phyloP scores from a whole-genome alignment of 2,888 invertebrate species.

The Lycaena phlaeas region DNA sequence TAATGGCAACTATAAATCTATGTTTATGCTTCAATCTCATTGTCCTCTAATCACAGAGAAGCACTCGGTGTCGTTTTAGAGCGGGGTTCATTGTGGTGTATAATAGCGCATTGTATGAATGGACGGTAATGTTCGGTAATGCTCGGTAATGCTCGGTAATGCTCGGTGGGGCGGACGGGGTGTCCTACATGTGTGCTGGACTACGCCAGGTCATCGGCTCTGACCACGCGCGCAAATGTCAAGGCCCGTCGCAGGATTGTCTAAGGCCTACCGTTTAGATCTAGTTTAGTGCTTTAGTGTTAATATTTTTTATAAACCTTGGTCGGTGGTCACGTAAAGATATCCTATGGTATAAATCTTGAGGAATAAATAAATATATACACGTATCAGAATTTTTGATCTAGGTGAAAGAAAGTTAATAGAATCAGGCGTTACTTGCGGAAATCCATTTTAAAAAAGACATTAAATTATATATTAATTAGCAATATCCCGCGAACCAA shows the following conservation, averaged over 20 bases:
- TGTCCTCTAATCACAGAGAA: conserved; percentile 43
- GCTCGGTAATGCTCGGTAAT: no score
- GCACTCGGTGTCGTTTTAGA: conserved; percentile 52
- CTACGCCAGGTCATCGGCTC: conserved; percentile 47
- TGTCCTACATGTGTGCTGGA: conserved; percentile 43
- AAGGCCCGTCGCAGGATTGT: conserved; percentile 34
- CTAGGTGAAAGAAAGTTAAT: no score
- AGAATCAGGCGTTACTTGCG: no score
- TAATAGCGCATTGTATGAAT: conserved; percentile 58
- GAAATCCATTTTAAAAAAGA: no score
- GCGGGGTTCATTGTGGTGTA: conserved; percentile 49
- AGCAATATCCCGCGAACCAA: no score
- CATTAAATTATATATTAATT: no score
- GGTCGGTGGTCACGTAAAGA: no score
- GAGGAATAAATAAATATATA: no score
- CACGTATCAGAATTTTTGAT: no score
- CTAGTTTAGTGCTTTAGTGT: not conserved
- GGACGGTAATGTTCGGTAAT: conserved; percentile 39
- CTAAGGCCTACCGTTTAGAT: conserved; percentile 12
- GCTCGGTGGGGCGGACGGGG: no score
- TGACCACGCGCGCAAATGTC: conserved; percentile 54
- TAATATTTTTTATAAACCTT: not conserved
- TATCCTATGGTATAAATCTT: no score
- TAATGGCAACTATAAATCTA: conserved; percentile 17
- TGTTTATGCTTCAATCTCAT: conserved; percentile 24